A percentile compares a stretch with the other conserved stretches of the same genome.
Evolutionary conservation across 2,888 invertebrate species (phyloP).

Genomic region (Empis stercorea): DNA sequence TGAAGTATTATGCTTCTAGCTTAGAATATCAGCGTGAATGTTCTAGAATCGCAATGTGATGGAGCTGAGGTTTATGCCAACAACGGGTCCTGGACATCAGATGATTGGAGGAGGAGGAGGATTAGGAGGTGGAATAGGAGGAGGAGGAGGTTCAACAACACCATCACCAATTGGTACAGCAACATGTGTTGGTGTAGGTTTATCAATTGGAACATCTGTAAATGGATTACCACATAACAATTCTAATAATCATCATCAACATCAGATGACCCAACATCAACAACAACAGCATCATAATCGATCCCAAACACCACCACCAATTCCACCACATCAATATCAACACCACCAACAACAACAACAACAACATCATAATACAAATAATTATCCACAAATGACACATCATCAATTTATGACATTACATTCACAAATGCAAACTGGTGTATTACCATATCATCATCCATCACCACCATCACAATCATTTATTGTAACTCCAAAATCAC

Average conservation of each 20-base stretch:
- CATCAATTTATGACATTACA: no score
- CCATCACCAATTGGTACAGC: not conserved
- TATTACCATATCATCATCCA: slow-evolving; percentile 7
- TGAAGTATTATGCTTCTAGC: slow-evolving; percentile 22
- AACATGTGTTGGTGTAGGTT: not conserved
- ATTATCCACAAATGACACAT: slow-evolving; percentile 1
- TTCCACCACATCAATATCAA: not conserved
- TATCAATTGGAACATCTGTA: no score
- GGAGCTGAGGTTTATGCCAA: slow-evolving; percentile 34
- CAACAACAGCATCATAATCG: slow-evolving; percentile 7
- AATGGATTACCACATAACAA: no score
- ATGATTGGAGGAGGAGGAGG: slow-evolving; percentile 15
- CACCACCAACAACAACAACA: no score
- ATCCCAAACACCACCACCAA: slow-evolving; percentile 2
- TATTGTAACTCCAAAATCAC: slow-evolving; percentile 14
- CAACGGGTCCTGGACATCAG: slow-evolving; percentile 10
- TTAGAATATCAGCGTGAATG: slow-evolving; percentile 31
- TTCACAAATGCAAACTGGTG: not conserved
- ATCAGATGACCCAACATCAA: slow-evolving; percentile 11
- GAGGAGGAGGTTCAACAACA: not conserved
- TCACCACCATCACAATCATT: slow-evolving; percentile 14
- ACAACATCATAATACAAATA: not conserved
- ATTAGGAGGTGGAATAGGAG: not conserved
- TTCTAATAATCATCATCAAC: slow-evolving; percentile 1
- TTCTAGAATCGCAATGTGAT: slow-evolving; percentile 36